These are phyloP conservation scores for Sesia apiformis DNA, from an alignment of 2,888 invertebrate species.

Conservation along the genomic window DNA sequence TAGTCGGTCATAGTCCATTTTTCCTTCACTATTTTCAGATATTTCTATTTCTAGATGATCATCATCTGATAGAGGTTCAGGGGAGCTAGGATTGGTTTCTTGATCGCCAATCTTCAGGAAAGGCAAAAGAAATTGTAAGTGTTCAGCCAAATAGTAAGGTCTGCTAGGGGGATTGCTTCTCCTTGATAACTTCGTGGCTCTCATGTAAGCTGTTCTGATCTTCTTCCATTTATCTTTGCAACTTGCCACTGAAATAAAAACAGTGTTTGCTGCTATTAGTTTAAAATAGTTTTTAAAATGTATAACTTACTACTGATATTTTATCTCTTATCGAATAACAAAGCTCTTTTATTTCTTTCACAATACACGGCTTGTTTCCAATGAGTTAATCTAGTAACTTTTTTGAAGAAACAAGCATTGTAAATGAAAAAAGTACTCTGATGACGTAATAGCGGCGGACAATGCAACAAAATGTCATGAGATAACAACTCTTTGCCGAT, in stretches of 20 bases:
- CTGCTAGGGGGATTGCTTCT: conserved; percentile 16
- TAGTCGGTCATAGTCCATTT: background rate
- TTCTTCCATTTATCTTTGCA: conserved; percentile 26
- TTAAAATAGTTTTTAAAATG: conserved; percentile 10
- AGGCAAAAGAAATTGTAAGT: conserved; percentile 19
- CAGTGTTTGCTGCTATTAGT: background rate
- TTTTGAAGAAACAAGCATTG: too few species aligned
- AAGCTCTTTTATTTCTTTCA: too few species aligned
- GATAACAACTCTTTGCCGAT: too few species aligned
- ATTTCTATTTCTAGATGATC: background rate
- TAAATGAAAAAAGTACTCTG: too few species aligned
- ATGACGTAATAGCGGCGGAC: too few species aligned
- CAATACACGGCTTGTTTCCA: too few species aligned
- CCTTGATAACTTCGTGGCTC: conserved; percentile 18
- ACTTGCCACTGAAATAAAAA: conserved; percentile 18
- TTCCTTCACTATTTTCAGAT: background rate
- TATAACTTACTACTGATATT: too few species aligned
- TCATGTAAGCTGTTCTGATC: conserved; percentile 22
- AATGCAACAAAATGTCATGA: too few species aligned
- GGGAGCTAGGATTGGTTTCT: background rate
- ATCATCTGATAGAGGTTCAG: background rate
- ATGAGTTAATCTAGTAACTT: too few species aligned
- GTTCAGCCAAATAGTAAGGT: conserved; percentile 21
- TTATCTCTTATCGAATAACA: too few species aligned
- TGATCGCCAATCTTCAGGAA: conserved; percentile 11